These are phyloP conservation scores for Silurus aristotelis DNA, from an alignment of 2,797 vertebrate species.

Conservation along the genomic window DNA sequence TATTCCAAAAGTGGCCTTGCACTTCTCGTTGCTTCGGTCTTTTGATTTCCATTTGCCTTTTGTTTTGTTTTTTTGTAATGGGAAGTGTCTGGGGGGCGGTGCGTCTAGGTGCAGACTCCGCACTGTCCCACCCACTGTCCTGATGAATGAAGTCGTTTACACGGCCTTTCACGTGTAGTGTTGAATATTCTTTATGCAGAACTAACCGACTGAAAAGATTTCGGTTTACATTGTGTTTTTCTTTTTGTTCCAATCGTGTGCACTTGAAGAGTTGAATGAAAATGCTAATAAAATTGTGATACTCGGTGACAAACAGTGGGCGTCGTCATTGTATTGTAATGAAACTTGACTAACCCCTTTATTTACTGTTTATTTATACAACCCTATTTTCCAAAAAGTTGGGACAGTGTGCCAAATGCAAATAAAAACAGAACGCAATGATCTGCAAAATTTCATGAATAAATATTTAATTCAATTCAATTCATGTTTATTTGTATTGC, in stretches of 20 bases:
- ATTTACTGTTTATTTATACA: neutral
- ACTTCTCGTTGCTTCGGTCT: constrained; percentile 59
- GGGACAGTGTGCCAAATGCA: too few species aligned
- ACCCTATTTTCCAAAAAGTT: too few species aligned
- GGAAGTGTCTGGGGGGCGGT: neutral
- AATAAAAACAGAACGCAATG: too few species aligned
- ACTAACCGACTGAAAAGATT: constrained; percentile 54
- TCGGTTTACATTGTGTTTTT: constrained; percentile 64
- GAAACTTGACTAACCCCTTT: neutral
- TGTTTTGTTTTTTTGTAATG: neutral
- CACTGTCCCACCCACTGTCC: neutral
- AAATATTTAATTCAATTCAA: too few species aligned
- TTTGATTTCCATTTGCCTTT: constrained; percentile 35
- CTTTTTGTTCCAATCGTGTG: constrained; percentile 77
- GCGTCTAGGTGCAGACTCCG: neutral
- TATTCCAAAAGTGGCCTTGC: constrained; percentile 77
- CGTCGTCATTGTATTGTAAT: neutral
- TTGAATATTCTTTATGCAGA: constrained; percentile 53
- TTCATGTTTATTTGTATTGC: too few species aligned
- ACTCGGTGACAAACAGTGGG: constrained; percentile 64
- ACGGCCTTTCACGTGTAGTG: constrained; percentile 48
- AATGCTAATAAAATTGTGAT: constrained; percentile 82
- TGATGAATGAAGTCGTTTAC: constrained; percentile 53
- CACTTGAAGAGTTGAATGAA: constrained; percentile 73
- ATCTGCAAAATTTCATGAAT: too few species aligned